Percentiles rank a stretch among this genome's conserved stretches.
Conservation (phyloP, 2,113 vertebrate species). For the Poicephalus meyeri region DNA sequence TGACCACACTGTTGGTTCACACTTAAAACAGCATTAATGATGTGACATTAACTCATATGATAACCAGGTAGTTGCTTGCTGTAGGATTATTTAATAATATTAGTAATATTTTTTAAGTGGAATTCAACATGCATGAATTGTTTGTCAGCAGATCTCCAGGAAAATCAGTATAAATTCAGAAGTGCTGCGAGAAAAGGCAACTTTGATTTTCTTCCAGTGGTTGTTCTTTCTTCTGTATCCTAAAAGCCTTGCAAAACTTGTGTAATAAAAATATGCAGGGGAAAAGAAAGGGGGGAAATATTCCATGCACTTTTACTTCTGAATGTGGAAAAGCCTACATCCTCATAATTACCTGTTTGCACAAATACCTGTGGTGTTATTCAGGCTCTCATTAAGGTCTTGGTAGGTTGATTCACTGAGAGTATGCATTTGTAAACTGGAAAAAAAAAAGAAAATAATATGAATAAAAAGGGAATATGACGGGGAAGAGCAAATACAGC, state of each 20-base stretch:
- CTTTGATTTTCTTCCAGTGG: not conserved
- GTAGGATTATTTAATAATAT: not conserved
- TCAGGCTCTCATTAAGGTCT: not conserved
- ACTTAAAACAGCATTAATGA: not conserved
- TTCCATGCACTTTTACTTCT: not conserved
- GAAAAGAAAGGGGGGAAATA: not conserved
- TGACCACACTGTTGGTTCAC: not conserved
- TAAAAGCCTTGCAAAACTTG: not conserved
- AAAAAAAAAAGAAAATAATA: not conserved
- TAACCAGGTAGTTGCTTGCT: not conserved
- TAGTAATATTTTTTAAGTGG: not conserved
- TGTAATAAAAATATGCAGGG: not conserved
- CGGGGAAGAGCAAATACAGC: not conserved
- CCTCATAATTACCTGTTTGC: not conserved
- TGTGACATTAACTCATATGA: not conserved
- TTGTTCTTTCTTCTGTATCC: not conserved
- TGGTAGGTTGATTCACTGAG: not conserved
- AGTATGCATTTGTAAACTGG: not conserved
- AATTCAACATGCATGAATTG: not conserved
- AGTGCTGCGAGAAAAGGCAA: not conserved
- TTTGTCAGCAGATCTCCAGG: not conserved
- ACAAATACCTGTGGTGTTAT: not conserved
- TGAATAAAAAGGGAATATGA: not conserved
- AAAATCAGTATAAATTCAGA: not conserved
- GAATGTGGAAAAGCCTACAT: not conserved